Base-by-base conservation (phyloP, 2,797 vertebrate genomes). In the Lophius americanus region DNA sequence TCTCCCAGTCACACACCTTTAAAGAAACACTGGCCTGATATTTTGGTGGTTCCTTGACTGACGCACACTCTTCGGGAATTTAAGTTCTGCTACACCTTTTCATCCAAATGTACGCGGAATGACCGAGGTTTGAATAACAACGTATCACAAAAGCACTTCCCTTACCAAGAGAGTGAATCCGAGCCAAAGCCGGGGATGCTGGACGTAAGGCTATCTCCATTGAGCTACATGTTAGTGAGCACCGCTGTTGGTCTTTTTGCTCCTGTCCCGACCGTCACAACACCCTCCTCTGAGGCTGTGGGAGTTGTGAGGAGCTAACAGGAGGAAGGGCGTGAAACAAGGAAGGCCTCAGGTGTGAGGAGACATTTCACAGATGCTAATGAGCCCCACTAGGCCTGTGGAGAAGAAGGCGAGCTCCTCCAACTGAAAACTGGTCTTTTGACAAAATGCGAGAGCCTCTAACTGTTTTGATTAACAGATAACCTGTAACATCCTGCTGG, bases 81-180 rank as follows among this genome's bases (percentile, higher is more conserved):
- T 23, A 23, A 23, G 23, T 23, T 23, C 23, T 23, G 23, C 23
- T 23, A 23, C 23, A 23, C 23, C 23, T 23, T 23, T 23, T 23
- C 23, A 23, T 23, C 23, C 23, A 23, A 23, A 1, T 23, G 23
- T 23, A 23, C 23, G 23, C 23, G 2, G 23, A 23, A 23, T 23
- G 23, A 23, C 23, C 23, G 23, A 23, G 23, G 23, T 23, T 23
- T 23, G 23, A 23, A 23, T 23, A 23, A 23, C 23, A 23, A 23
- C 23, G 23, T 23, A 23, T 23, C 23, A 23, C 23, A 23, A 23
- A 23, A 23, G 23, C 23, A 13, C 3, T 3, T 32, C 23, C 7
- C 90, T 91, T 88, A 92, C 91, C 91, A 56, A 91, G 88, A 0
- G 87, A 89, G 59, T 82, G 90, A 56, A 92, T 72, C 91, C 91